Conservation (phyloP, 2,888 invertebrate genomes). For the Leptura quadrifasciata region DNA sequence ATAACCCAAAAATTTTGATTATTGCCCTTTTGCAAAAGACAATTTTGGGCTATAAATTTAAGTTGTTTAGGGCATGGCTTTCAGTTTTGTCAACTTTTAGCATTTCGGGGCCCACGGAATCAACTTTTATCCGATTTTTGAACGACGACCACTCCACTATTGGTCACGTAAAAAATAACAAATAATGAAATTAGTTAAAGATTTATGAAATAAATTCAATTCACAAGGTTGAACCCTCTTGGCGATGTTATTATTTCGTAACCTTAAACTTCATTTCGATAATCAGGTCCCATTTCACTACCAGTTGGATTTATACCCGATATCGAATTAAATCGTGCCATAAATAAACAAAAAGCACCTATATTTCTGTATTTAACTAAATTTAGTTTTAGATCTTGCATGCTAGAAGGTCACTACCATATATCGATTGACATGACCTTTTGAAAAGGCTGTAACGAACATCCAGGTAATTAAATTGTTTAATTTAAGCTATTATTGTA, state of each 20-base stretch:
- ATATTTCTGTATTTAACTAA: constrained; percentile 9
- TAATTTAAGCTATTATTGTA: background rate
- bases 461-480: constrained; percentile 17
- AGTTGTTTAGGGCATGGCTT: no score
- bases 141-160: no score
- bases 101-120: no score
- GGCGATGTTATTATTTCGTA: background rate
- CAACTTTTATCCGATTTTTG: no score
- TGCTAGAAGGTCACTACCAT: constrained; percentile 33
- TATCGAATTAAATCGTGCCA: constrained; percentile 3
- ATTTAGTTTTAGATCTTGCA: constrained; percentile 22
- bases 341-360: background rate
- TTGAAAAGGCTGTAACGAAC: constrained; percentile 14
- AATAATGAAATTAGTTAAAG: no score
- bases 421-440: constrained; percentile 31
- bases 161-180: no score
- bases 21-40: no score
- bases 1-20: no score
- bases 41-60: no score
- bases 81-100: no score
- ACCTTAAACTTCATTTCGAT: background rate
- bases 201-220: no score
- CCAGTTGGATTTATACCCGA: background rate
- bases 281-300: background rate
- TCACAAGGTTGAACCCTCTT: background rate